These are phyloP conservation scores for Caradrina clavipalpis DNA, from an alignment of 2,888 invertebrate genomes.

Conservation along the genomic window DNA sequence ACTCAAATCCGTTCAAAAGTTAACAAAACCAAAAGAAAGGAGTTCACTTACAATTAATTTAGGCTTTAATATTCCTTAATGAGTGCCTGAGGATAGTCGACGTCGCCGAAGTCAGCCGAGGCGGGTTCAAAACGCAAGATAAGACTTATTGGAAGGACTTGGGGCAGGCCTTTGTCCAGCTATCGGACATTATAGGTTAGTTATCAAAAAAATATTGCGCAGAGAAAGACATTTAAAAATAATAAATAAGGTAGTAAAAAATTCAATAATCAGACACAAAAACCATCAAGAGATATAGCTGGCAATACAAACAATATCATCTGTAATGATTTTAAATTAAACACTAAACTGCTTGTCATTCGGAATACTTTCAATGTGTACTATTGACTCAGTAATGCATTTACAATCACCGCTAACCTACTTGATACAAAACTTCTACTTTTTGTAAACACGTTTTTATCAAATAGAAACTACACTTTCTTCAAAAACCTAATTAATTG, in stretches of 20 bases:
- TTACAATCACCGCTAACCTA: slow-evolving; percentile 5
- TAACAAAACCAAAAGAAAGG: slow-evolving; percentile 43
- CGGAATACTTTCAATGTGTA: slow-evolving; percentile 24
- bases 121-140: too few relatives aligned
- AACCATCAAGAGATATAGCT: slow-evolving; percentile 65
- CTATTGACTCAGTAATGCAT: slow-evolving; percentile 8
- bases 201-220: too few relatives aligned
- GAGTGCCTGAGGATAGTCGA: too few relatives aligned
- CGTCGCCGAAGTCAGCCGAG: too few relatives aligned
- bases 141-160: too few relatives aligned
- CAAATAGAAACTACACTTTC: slow-evolving; percentile 36
- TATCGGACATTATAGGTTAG: too few relatives aligned
- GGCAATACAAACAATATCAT: slow-evolving; percentile 61
- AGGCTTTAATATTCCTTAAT: slow-evolving; percentile 12
- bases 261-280: slow-evolving; percentile 43
- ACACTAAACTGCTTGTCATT: slow-evolving; percentile 34
- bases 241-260: slow-evolving; percentile 23
- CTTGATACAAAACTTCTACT: slow-evolving; percentile 4
- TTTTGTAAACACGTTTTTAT: slow-evolving; percentile 15
- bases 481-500: slow-evolving; percentile 20
- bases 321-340: slow-evolving; percentile 64
- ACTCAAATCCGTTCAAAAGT: slow-evolving; percentile 48
- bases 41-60: slow-evolving; percentile 37
- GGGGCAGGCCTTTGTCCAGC: too few relatives aligned
- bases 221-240: slow-evolving; percentile 4